phyloP scores from a whole-genome alignment of 1,140 invertebrate genomes.

The Antheraea mylitta region DNA sequence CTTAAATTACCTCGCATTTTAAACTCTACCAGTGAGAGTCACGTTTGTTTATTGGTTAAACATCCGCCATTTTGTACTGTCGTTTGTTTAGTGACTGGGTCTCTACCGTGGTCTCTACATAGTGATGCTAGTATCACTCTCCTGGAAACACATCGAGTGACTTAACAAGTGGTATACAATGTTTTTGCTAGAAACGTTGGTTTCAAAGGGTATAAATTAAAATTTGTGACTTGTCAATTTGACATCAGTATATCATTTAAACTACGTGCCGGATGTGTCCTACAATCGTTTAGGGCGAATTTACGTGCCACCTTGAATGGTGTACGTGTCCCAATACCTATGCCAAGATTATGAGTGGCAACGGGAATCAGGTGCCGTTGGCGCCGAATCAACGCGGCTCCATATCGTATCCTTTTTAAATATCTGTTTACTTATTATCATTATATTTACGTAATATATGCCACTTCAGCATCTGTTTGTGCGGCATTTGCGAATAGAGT shows the following conservation, averaged over 20 bases:
- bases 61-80: conserved; percentile 78
- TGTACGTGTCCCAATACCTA: conserved; percentile 75
- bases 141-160: conserved; percentile 60
- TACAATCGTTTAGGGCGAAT: conserved; percentile 75
- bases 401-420: conserved; percentile 72
- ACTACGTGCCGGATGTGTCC: conserved; percentile 76
- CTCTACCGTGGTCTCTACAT: conserved; percentile 33
- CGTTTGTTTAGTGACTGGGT: conserved; percentile 77
- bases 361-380: conserved; percentile 76
- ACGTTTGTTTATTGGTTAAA: conserved; percentile 77
- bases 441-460: conserved; percentile 75
- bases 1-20: conserved; percentile 32
- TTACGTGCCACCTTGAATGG: conserved; percentile 76
- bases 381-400: conserved; percentile 69
- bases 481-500: conserved; percentile 58
- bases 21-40: conserved; percentile 58
- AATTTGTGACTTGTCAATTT: conserved; percentile 69
- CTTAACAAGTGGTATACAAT: conserved; percentile 67
- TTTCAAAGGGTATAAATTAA: conserved; percentile 62
- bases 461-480: conserved; percentile 58
- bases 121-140: conserved; percentile 67
- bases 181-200: conserved; percentile 72
- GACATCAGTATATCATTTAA: conserved; percentile 67
- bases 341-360: conserved; percentile 75
- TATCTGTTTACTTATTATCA: conserved; percentile 48